Evolutionary conservation across 2,888 invertebrate genomes (phyloP), one percentile per base, ranked within the genome.

Genomic region (Apodemia duryi): DNA sequence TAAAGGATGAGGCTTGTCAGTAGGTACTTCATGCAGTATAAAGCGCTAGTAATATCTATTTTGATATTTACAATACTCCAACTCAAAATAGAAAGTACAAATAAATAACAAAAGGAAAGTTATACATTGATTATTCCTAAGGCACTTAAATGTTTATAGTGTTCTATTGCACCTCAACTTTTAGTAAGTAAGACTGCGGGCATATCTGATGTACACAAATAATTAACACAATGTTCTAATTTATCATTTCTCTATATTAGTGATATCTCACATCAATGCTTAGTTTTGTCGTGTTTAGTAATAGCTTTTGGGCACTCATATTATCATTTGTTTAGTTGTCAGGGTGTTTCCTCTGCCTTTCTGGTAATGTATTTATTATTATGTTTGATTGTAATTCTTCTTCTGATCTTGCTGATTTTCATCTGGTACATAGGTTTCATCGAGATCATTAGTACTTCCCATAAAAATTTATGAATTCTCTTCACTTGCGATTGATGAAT

Each of bases 1-100:
- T 32, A 51, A 64, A 67, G 60, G 52, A 11, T 62, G 64, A 67
- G 49, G 60, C 62, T 21, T 67, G 64, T 6, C 29, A 63, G 11
- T 49, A 52, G 21, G 21, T 21, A 21, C n/a, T 66, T 66, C 61
- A 11, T 62, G 54, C 32, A 63, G 21, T 67, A 62, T 62, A 67
- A 67, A 64, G 38, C 38, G 38, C 38, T 38, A 21, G 38, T 38
- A 38, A 2, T 38, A 38, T n/a, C 51, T 51, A 21, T 51, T 52
- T 52, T 28, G 28, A 21, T 6, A 52, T 28, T 52, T 52, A 9
- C 21, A 52, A 52, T 28, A 52, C 28, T 52, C 21, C 51, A 21
- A n/a, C 21, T 21, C 21, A 51, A 52, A 52, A 52, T 52, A 52
- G 11, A 52, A 21, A 21, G 28, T 28, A 52, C 2, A 11, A 43